These are phyloP conservation scores for Channallabes apus DNA, from an alignment of 2,797 vertebrate species.

Conservation along the genomic window DNA sequence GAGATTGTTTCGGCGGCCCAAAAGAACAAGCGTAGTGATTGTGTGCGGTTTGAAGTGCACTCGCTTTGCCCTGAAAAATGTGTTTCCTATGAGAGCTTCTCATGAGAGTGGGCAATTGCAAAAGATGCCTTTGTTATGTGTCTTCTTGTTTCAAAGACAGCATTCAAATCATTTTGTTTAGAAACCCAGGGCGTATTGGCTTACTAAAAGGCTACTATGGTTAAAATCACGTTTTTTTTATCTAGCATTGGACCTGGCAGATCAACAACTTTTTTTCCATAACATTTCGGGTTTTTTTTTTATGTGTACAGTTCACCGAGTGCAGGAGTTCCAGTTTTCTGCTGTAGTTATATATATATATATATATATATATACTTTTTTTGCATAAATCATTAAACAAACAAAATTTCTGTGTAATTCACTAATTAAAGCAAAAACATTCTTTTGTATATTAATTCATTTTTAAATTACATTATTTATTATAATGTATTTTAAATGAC, in stretches of 20 bases:
- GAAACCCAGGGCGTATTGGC: conserved; percentile 53
- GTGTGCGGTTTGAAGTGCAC: conserved; percentile 43
- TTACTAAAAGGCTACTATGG: conserved; percentile 56
- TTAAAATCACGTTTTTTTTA: conserved; percentile 54
- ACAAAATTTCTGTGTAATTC: neutral
- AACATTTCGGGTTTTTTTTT: conserved; percentile 28
- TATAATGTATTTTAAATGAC: neutral
- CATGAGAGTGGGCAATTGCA: conserved; percentile 62
- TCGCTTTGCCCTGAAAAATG: conserved; percentile 55
- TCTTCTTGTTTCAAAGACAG: conserved; percentile 62
- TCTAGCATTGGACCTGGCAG: conserved; percentile 51
- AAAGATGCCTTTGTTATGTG: conserved; percentile 66
- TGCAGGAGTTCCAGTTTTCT: neutral
- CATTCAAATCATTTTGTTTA: conserved; percentile 64
- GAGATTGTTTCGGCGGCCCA: conserved; percentile 48
- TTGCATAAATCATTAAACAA: neutral
- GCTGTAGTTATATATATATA: too few species aligned
- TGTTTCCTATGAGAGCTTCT: conserved; percentile 65
- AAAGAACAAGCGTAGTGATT: conserved; percentile 54
- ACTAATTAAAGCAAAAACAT: too few species aligned
- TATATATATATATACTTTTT: too few species aligned
- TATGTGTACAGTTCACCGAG: conserved; percentile 8
- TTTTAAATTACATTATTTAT: neutral
- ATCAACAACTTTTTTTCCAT: conserved; percentile 46
- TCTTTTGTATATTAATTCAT: neutral